Evolutionary conservation across 2,888 invertebrate genomes (phyloP).

Genomic region (Nematopogon swammerdamellus): DNA sequence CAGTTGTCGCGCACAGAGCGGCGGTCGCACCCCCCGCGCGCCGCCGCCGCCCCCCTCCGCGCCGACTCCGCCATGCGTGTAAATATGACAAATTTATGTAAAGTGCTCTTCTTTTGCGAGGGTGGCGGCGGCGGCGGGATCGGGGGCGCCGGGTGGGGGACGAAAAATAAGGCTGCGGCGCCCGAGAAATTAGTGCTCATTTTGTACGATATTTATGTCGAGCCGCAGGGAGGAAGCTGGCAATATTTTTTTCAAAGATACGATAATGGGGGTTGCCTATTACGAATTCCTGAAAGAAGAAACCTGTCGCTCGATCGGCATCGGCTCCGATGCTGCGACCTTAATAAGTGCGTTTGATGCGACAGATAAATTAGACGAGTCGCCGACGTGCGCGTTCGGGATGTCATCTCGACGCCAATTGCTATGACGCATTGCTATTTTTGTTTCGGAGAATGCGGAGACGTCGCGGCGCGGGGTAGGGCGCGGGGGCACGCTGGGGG

Average conservation of each 20-base stretch:
- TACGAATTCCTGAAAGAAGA: neutral
- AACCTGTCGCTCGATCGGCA: too few relatives aligned
- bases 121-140: slow-evolving; percentile 12
- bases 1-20: slow-evolving; percentile 3
- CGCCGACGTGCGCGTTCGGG: too few relatives aligned
- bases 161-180: slow-evolving; percentile 11
- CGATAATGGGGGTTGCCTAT: neutral
- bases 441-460: neutral
- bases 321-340: too few relatives aligned
- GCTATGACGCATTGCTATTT: neutral
- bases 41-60: neutral
- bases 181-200: slow-evolving; percentile 47
- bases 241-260: neutral
- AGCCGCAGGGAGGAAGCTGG: slow-evolving; percentile 16
- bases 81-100: slow-evolving; percentile 55
- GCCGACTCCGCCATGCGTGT: slow-evolving; percentile 28
- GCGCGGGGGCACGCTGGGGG: neutral
- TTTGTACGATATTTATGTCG: slow-evolving; percentile 44
- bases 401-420: too few relatives aligned
- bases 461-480: neutral
- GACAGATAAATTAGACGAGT: too few relatives aligned
- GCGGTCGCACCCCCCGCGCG: neutral
- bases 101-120: slow-evolving; percentile 33
- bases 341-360: too few relatives aligned
- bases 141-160: slow-evolving; percentile 8